Evolutionary conservation across 2,113 vertebrate genomes (phyloP), one percentile per base, ranked within the genome.

Genomic region (Desmodus rotundus): DNA sequence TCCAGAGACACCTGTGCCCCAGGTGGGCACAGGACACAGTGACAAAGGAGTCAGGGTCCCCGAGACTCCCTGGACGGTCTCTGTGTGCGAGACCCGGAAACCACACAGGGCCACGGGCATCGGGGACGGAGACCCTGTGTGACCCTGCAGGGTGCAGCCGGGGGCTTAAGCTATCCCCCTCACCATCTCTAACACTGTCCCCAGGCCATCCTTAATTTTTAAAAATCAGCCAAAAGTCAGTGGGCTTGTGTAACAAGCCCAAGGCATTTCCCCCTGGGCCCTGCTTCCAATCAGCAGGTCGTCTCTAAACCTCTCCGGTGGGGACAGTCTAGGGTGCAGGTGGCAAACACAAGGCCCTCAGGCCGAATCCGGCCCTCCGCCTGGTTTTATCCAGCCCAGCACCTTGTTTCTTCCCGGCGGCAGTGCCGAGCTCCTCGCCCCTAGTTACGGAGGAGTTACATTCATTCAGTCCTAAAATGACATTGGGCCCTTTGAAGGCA

Each of bases 1-100:
- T 20, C n/a, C 12, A 28, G 13, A 2, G 16, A 47, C 61, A 58
- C 22, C 33, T 10, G 13, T 8, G 65, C 16, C 65, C 63, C 31
- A 17, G 72, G 26, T 63, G 47, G 72, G 41, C 61, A 19, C 33
- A 76, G n/a, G 83, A 33, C 2, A 8, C 38, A 22, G 58, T 12
- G 22, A 26, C 5, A 8, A 41, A 31, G 41, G 45, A 77, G 52
- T 7, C 22, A 0, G 3, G 1, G 0, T 58, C 63, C 41, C 0
- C 0, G 5, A 73, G 36, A 17, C 2, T 20, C 31, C 41, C 13
- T 13, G 4, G 24, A 41, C 1, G 5, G 19, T 80, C 65, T 67
- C 26, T 15, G 7, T 61, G 36, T 73, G 24, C 4, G 43, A 92
- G 38, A 47, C 22, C 12, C 4, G 20, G 58, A 17, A 2, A 41